Conservation (phyloP, 1,140 invertebrate species). For the Odontomachus brunneus region DNA sequence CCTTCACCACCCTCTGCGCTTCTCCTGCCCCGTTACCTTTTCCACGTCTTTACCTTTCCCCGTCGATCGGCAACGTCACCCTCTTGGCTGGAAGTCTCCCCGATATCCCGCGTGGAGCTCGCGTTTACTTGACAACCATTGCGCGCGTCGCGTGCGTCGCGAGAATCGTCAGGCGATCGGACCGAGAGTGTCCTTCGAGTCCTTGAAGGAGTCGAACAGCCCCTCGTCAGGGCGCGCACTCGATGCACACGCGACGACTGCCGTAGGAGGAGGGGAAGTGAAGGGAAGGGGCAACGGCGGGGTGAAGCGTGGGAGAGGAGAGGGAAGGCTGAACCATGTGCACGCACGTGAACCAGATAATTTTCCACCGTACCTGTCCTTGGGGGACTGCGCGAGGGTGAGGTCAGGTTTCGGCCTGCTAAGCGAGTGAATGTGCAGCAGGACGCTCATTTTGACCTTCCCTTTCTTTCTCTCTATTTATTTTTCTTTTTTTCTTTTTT, state of each 20-base stretch:
- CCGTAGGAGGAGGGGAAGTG: background rate
- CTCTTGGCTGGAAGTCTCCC: constrained; percentile 29
- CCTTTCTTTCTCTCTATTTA: background rate
- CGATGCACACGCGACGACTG: constrained; percentile 64
- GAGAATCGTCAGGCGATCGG: constrained; percentile 53
- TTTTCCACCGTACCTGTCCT: constrained; percentile 62
- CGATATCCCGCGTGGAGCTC: constrained; percentile 17
- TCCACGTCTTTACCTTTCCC: background rate
- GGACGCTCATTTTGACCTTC: constrained; percentile 12
- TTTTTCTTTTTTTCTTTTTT: no score
- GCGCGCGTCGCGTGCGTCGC: constrained; percentile 72
- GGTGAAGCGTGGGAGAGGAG: no score
- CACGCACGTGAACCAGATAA: constrained; percentile 70
- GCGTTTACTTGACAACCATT: constrained; percentile 35
- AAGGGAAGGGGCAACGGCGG: no score
- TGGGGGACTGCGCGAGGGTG: constrained; percentile 53
- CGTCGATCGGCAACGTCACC: background rate
- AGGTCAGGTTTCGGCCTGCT: constrained; percentile 65
- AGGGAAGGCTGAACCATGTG: constrained; percentile 66
- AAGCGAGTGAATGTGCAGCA: constrained; percentile 12
- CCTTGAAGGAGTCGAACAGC: constrained; percentile 34
- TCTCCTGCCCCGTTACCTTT: constrained; percentile 27
- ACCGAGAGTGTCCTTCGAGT: constrained; percentile 59
- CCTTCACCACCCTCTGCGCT: background rate
- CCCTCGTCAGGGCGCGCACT: constrained; percentile 32